Base-by-base conservation (phyloP, 2,113 vertebrate species). In the Cololabis saira region DNA sequence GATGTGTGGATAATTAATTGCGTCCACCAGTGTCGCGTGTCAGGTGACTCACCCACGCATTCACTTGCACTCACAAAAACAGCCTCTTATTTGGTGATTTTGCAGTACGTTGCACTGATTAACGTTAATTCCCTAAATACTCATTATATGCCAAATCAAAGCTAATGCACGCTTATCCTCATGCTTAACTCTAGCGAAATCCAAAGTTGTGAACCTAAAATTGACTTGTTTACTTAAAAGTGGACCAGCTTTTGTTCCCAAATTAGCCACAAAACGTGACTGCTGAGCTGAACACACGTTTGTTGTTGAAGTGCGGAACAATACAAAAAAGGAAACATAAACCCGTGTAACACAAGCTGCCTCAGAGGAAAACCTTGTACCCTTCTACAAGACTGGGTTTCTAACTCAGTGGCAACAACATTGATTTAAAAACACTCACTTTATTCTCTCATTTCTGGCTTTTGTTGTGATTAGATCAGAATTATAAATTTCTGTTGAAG, bases 1-100 rank as follows among this genome's bases (percentile, higher is more conserved):
- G 74, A 82, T 67, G 56, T 83, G 85, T 59, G 68, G 67, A 40
- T 84, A 81, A 84, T 90, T 51, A 74, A 85, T 61, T 76, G 62
- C 9, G 57, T 84, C 72, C 63, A 48, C 74, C 48, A 48, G 55
- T 14, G 18, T 61, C 19, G 43, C 13, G 42, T 75, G 65, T 82
- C 78, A 82, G 82, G 76, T 88, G 86, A 85, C 75, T 64, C 51
- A 74, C 76, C 40, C 65, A 63, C 52, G 58, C 65, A 56, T 37
- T 55, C 59, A 18, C 50, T 42, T 44, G 52, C 59, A 66, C 58
- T 61, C 50, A 37, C 41, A 57, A 58, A 52, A 58, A 63, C 58
- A 41, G 48, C 48, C 10, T 17, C 44, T 78, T 77, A 47, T 69
- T 73, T 75, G 47, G 21, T 67, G 24, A 41, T 56, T 50, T 61